Base-by-base conservation (phyloP, 2,797 vertebrate genomes). In the Ataeniobius toweri region DNA sequence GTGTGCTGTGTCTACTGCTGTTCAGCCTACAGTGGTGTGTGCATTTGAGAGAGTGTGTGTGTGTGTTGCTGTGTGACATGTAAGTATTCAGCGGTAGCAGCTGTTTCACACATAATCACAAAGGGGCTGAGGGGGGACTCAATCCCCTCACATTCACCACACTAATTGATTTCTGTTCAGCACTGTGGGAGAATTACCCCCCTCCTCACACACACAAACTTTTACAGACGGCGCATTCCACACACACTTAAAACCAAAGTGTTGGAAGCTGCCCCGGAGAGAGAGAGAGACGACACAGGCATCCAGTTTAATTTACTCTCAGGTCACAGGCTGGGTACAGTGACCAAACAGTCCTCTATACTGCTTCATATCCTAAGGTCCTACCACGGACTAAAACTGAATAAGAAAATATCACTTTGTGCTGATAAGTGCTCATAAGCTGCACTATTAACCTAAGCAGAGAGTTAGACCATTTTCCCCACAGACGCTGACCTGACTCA, bases 81-180 rank as follows among this genome's bases (percentile, higher is more conserved):
- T 89, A 93, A 93, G 93, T 96, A 97, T 97, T 98, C 96, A 96
- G 90, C 94, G 96, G 94, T 94, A 97, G 97, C 96, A 98, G 97
- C 97, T 98, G 95, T 95, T 95, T 95, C 95, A 95, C 95, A 95
- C 93, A 93, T 94, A 83, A 79, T 93, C 89, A 96, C 95, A 96
- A 96, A 95, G 90, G 85, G 91, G 90, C 85, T 83, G 87, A 89
- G 89, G 90, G 65, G 92, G 93, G 92, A 91, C 91, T 92, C 86
- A 76, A 88, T 93, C 91, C 91, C 90, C 89, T 84, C 90, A 94
- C 94, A 95, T 95, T 95, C 93, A 94, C 88, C 84, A 77, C 82
- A 92, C 93, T 95, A 95, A 96, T 95, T 95, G 94, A 96, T 95
- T 96, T 96, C 94, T 94, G 93, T 94, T 94, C 92, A 92, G 93